phyloP scores from a whole-genome alignment of 2,888 invertebrate genomes.

The Geophilus truncorum region DNA sequence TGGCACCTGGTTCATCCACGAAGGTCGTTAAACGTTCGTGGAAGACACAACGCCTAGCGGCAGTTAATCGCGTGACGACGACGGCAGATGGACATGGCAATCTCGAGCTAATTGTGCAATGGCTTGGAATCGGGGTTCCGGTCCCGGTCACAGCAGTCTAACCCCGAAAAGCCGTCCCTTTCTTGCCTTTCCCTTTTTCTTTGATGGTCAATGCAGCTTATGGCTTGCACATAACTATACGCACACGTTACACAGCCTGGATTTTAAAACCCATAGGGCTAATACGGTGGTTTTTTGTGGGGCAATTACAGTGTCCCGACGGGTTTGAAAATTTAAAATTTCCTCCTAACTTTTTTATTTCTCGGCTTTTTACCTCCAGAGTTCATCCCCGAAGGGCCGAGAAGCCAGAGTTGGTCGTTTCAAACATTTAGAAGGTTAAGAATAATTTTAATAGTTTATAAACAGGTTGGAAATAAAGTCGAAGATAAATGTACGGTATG shows the following conservation, averaged over 20 bases:
- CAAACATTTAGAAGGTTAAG: no score
- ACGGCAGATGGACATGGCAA: slow-evolving; percentile 12
- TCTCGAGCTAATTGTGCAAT: slow-evolving; percentile 13
- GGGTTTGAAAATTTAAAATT: no score
- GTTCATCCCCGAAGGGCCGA: no score
- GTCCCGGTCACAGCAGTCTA: neutral
- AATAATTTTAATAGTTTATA: no score
- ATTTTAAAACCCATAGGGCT: neutral
- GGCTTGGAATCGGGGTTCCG: neutral
- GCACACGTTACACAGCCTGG: no score
- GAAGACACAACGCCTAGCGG: neutral
- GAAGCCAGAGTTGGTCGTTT: no score
- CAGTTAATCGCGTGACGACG: neutral
- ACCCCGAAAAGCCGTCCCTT: neutral
- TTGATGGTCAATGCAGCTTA: neutral
- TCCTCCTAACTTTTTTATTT: no score
- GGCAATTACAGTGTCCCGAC: neutral
- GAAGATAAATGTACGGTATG: neutral
- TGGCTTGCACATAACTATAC: no score
- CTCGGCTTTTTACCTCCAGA: no score
- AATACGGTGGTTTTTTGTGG: neutral
- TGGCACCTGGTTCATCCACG: neutral
- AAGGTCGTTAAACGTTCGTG: neutral
- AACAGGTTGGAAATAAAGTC: no score
- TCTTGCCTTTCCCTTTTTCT: neutral